A percentile compares a stretch with the other conserved stretches of the same genome.
Evolutionary conservation across 2,888 invertebrate genomes (phyloP).

Genomic region (Megastigmus dorsalis): DNA sequence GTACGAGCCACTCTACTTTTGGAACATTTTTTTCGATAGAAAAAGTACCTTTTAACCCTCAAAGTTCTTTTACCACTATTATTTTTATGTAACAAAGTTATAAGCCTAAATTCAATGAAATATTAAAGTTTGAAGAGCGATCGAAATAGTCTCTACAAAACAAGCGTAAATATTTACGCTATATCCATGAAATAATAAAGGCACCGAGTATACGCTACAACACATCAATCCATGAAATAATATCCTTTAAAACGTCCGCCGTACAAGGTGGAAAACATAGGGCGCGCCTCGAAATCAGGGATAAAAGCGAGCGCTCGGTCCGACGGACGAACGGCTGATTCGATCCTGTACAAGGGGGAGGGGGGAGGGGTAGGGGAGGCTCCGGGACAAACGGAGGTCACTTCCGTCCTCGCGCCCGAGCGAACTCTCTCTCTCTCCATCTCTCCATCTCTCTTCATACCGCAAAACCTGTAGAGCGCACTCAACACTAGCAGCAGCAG

Average conservation of each 20-base stretch:
- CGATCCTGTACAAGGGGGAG: too few relatives aligned
- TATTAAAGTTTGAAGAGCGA: neutral
- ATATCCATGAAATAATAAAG: neutral
- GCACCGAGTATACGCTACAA: neutral
- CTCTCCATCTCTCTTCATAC: neutral
- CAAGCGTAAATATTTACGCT: neutral
- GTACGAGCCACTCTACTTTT: too few relatives aligned
- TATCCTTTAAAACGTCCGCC: constrained; percentile 6
- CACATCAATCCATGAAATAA: neutral
- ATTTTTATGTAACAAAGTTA: too few relatives aligned
- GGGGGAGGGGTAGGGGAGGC: too few relatives aligned
- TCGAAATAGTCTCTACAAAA: neutral
- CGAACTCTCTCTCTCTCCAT: neutral
- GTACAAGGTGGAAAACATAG: too few relatives aligned
- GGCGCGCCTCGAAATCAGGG: neutral
- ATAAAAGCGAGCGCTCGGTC: neutral
- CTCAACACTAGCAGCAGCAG: neutral
- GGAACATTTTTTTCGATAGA: neutral
- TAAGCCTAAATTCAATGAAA: neutral
- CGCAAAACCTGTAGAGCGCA: constrained; percentile 30
- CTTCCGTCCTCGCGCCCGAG: too few relatives aligned
- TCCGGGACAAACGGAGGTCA: constrained; percentile 18
- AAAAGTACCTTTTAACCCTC: too few relatives aligned
- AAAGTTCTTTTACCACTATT: too few relatives aligned
- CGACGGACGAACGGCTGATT: too few relatives aligned